These are phyloP conservation scores for Apeira syringaria DNA, from an alignment of 2,888 invertebrate species.

Conservation along the genomic window DNA sequence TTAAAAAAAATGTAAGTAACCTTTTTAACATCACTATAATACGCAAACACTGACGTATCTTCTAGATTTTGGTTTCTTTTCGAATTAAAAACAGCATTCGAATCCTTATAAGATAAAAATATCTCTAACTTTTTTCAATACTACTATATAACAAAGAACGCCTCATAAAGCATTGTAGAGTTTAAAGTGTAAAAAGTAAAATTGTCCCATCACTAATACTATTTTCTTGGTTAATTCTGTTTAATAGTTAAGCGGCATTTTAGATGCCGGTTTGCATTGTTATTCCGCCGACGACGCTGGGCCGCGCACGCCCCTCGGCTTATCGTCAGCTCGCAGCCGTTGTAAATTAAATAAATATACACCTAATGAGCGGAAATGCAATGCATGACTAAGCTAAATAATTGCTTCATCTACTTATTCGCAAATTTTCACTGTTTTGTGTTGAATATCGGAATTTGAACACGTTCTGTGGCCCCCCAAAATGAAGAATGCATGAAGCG, in stretches of 20 bases:
- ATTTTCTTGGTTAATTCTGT: constrained; percentile 42
- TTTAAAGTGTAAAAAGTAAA: constrained; percentile 47
- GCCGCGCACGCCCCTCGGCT: constrained; percentile 76
- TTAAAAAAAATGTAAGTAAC: too few relatives aligned
- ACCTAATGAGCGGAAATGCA: constrained; percentile 82
- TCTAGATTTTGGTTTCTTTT: too few relatives aligned
- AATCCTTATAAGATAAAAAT: too few relatives aligned
- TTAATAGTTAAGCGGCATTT: constrained; percentile 61
- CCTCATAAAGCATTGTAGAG: constrained; percentile 1
- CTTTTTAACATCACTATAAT: too few relatives aligned
- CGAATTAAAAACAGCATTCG: too few relatives aligned
- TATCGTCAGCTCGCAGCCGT: constrained; percentile 78
- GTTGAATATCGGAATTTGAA: constrained; percentile 21
- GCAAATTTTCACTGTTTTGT: constrained; percentile 36
- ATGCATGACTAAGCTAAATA: constrained; percentile 78
- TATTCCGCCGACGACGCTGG: constrained; percentile 74
- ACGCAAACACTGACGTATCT: too few relatives aligned
- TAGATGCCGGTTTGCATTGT: constrained; percentile 71
- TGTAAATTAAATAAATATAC: constrained; percentile 83
- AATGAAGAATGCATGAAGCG: too few relatives aligned
- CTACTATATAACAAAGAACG: constrained; percentile 13
- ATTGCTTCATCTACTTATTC: constrained; percentile 70
- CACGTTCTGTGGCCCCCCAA: constrained; percentile 22
- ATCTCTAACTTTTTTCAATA: too few relatives aligned
- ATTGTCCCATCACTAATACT: constrained; percentile 33